Conservation (phyloP, 1,140 invertebrate species). For the Wasmannia auropunctata region DNA sequence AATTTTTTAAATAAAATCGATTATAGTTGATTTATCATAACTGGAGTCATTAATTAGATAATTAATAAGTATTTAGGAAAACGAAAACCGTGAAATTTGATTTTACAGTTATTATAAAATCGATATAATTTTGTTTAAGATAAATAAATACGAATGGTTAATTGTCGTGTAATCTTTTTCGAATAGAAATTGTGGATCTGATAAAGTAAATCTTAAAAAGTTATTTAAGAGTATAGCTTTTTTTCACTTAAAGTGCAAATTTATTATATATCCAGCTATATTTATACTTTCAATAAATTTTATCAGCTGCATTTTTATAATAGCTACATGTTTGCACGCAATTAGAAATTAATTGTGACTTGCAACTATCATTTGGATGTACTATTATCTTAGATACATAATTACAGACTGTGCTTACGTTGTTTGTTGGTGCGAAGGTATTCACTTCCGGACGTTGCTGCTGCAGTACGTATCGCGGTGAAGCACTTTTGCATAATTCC, state of each 20-base stretch:
- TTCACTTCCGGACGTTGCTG: conserved; percentile 79
- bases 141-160: neutral
- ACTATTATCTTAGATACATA: neutral
- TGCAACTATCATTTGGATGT: neutral
- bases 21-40: neutral
- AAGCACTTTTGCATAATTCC: conserved; percentile 81
- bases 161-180: neutral
- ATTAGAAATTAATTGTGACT: conserved; percentile 3
- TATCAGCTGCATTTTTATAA: neutral
- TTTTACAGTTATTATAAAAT: neutral
- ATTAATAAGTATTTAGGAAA: neutral
- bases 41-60: neutral
- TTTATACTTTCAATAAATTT: neutral
- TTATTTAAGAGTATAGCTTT: neutral
- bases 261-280: neutral
- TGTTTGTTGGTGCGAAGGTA: conserved; percentile 77
- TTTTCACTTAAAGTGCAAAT: neutral
- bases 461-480: conserved; percentile 79
- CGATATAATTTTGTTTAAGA: neutral
- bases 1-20: neutral
- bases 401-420: conserved; percentile 75
- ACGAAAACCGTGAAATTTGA: neutral
- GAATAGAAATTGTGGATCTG: neutral
- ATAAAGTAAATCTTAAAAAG: neutral
- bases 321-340: neutral